Percentiles rank a stretch among this genome's conserved stretches.
Evolutionary conservation across 1,140 invertebrate species (phyloP).

Genomic region (Drosophila ananassae): DNA sequence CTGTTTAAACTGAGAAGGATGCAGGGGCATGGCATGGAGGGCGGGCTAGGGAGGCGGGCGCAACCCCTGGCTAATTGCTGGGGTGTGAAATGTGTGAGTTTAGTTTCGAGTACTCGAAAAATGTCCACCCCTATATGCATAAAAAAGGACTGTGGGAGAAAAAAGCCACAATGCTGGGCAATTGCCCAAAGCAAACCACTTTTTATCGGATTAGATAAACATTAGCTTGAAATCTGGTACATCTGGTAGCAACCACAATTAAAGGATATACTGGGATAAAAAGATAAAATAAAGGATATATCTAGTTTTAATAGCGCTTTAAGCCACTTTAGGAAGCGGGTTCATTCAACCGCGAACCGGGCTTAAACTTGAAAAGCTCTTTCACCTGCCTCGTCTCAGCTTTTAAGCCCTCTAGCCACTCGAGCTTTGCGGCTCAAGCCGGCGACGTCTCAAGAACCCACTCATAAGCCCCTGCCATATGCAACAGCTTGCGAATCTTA

Average conservation of each 20-base stretch:
- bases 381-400: constrained; percentile 39
- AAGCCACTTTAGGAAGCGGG: constrained; percentile 24
- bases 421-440: constrained; percentile 42
- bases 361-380: constrained; percentile 49
- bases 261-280: background rate
- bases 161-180: constrained; percentile 21
- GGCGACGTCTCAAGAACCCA: constrained; percentile 61
- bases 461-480: constrained; percentile 39
- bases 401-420: constrained; percentile 52
- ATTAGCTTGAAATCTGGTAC: constrained; percentile 15
- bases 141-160: constrained; percentile 29
- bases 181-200: constrained; percentile 29
- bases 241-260: background rate
- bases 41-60: constrained; percentile 5
- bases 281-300: background rate
- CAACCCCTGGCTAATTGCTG: constrained; percentile 68
- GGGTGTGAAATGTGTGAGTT: constrained; percentile 66
- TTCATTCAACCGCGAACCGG: constrained; percentile 64
- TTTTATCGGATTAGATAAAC: constrained; percentile 37
- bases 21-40: background rate
- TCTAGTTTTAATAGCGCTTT: background rate
- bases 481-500: constrained; percentile 28
- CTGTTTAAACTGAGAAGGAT: constrained; percentile 4
- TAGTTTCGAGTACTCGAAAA: constrained; percentile 25
- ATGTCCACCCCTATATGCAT: constrained; percentile 42